These are phyloP conservation scores for Distichodus sexfasciatus DNA, from an alignment of 2,797 vertebrate species.

Conservation along the genomic window DNA sequence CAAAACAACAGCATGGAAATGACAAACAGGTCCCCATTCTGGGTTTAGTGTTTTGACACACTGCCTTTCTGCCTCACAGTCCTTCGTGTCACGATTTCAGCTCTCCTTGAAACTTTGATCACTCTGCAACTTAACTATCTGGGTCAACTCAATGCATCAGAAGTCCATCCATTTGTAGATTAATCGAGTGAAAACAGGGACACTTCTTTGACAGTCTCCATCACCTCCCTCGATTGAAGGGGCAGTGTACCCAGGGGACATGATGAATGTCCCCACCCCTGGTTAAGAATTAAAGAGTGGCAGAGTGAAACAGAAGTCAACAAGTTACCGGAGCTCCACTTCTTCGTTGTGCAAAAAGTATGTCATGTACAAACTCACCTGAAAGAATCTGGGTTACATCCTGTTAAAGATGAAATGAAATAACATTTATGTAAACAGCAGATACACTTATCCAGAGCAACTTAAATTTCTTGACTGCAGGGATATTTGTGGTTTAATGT, in stretches of 20 bases:
- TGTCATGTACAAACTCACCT: neutral
- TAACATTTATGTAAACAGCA: no score
- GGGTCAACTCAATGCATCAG: constrained; percentile 23
- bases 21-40: no score
- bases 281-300: constrained; percentile 62
- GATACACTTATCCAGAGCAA: no score
- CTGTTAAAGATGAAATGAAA: no score
- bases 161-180: constrained; percentile 58
- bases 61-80: no score
- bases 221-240: constrained; percentile 25
- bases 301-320: constrained; percentile 13
- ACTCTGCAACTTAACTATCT: constrained; percentile 1
- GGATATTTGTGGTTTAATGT: no score
- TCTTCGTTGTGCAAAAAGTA: neutral
- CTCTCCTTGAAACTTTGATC: neutral
- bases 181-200: constrained; percentile 46
- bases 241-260: constrained; percentile 42
- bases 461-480: no score
- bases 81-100: no score
- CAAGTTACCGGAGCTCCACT: neutral
- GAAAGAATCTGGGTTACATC: neutral
- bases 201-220: constrained; percentile 40
- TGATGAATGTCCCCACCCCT: constrained; percentile 58
- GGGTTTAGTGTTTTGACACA: no score
- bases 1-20: no score